Evolutionary conservation across 1,140 invertebrate genomes (phyloP), one percentile per base, ranked within the genome.

Genomic region (Euura saliciscinereae): DNA sequence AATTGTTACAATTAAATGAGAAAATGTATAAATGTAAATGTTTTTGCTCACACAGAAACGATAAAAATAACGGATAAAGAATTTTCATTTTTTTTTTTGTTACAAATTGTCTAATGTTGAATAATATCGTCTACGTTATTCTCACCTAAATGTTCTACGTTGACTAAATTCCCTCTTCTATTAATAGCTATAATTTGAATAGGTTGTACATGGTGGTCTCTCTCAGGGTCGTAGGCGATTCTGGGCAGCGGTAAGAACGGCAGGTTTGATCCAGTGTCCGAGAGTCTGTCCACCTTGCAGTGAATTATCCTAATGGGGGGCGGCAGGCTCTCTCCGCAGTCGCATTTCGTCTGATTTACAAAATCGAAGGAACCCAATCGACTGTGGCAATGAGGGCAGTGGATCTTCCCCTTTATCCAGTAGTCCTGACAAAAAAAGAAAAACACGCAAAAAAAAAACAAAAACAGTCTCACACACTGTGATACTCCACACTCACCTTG

Each of bases 351-450:
- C 6, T 77, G 74, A 66, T 81, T 84, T 43, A 86, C 74, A 73
- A 86, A 85, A 66, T 86, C 84, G 75, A 86, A 86, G 0, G 82
- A 83, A 45, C 85, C 85, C 74, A 85, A 73, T 65, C 84, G 79
- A 71, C 75, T 81, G 45, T 83, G 83, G 69, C 85, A 86, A 64
- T 83, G 65, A 2, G 82, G 83, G 74, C 84, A 86, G 71, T 85
- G 73, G 65, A 86, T 74, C 77, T 82, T 84, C 44, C 84, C 84
- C 70, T 85, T 86, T 4, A 78, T 85, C 84, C 84, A 86, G 69
- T 77, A 83, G 77, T 83, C 80, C 84, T 86, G 66, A 45, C 80
- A 80, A 66, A 77, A 73, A 75, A 65, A 72, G 44, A 28, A 28
- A 28, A 28, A 28, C 28, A 10, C 28, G 28, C 28, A 28, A 28